A percentile compares a stretch with the other conserved stretches of the same genome.
Conservation (phyloP, 2,888 invertebrate genomes). For the Plebejus melissa region DNA sequence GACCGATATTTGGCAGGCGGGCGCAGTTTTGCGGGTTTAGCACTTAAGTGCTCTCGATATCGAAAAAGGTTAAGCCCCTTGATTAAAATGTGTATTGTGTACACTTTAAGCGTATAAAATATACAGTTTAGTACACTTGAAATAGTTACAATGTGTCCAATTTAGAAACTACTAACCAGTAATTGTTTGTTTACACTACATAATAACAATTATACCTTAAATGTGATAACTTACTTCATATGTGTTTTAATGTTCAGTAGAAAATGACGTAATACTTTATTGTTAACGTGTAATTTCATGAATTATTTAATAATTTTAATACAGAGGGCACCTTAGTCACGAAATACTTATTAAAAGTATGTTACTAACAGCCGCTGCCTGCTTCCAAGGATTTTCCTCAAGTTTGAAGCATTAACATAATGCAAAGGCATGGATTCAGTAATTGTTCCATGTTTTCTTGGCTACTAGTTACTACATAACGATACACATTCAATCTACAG, state of each 20-base stretch:
- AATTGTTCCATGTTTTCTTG: conserved; percentile 7
- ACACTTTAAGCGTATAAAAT: not conserved
- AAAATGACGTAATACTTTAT: conserved; percentile 2
- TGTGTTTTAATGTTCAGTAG: not conserved
- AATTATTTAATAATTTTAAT: conserved; percentile 16
- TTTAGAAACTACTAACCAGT: not conserved
- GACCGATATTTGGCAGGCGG: conserved; percentile 32
- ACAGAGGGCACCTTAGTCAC: conserved; percentile 28
- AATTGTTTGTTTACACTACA: not conserved
- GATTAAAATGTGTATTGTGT: not conserved
- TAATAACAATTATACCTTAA: not conserved
- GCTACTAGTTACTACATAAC: not conserved
- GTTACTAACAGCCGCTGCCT: conserved; percentile 21
- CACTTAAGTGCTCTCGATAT: conserved; percentile 29
- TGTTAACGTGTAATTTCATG: conserved; percentile 11
- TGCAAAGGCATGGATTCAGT: conserved; percentile 14
- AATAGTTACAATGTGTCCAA: not conserved
- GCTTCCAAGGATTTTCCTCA: conserved; percentile 27
- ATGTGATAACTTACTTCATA: not conserved
- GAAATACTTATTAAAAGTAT: conserved; percentile 20
- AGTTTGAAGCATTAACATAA: conserved; percentile 26
- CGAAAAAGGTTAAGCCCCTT: conserved; percentile 19
- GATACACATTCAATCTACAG: not conserved
- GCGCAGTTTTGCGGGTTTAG: conserved; percentile 33
- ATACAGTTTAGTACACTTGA: not conserved